A percentile compares a stretch with the other conserved stretches of the same genome.
phyloP scores from a whole-genome alignment of 2,113 vertebrate genomes.

The Laticauda laticaudata region DNA sequence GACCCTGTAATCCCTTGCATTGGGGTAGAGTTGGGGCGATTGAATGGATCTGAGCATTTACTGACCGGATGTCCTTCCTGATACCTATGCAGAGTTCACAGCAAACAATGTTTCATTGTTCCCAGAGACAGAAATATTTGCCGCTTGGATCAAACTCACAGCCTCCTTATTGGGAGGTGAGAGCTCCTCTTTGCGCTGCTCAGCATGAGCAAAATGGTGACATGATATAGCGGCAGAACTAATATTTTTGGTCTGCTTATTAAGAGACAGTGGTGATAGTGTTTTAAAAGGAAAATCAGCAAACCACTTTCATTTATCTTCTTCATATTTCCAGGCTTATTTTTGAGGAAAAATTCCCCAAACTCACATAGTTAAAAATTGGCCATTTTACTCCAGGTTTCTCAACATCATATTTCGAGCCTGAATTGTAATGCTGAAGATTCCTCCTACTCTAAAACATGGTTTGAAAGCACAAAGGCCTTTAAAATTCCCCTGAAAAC shows the following conservation, averaged over 20 bases:
- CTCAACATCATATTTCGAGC: background rate
- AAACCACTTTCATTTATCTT: background rate
- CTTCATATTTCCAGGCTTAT: background rate
- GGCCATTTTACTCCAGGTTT: background rate
- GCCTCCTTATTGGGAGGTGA: background rate
- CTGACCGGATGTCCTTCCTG: background rate
- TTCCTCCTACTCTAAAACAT: background rate
- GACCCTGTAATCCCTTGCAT: background rate
- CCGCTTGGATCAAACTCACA: background rate
- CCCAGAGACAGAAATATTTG: background rate
- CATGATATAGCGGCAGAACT: background rate
- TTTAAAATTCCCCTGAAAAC: background rate
- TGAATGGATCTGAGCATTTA: background rate
- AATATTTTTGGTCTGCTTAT: background rate
- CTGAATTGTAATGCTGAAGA: background rate
- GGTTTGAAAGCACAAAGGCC: background rate
- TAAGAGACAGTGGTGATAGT: background rate
- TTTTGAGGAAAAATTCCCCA: background rate
- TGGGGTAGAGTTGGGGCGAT: fast-evolving
- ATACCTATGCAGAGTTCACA: background rate
- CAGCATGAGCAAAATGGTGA: background rate
- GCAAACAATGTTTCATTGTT: background rate
- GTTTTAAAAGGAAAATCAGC: background rate
- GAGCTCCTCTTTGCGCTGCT: background rate
- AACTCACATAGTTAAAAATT: background rate